Percentiles rank a stretch among this genome's conserved stretches.
Conservation (phyloP, 2,113 vertebrate genomes). For the Pteronura brasiliensis region DNA sequence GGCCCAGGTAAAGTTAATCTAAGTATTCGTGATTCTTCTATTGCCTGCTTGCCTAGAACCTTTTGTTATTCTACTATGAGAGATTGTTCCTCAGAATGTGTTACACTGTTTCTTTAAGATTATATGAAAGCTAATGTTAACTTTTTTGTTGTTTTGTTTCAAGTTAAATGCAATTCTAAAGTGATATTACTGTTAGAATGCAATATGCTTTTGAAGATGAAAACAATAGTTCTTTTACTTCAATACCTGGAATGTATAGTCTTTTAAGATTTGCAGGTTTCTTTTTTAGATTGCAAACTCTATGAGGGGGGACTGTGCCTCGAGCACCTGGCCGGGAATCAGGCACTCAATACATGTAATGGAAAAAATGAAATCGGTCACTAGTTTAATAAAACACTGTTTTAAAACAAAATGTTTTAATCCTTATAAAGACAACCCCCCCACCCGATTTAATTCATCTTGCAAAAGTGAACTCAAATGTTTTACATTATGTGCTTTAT, state of each 20-base stretch:
- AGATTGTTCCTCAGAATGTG: not conserved
- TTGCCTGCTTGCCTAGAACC: not conserved
- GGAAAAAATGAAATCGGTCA: not conserved
- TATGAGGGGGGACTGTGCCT: not conserved
- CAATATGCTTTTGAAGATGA: slow-evolving; percentile 15
- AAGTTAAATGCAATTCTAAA: not conserved
- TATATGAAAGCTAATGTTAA: not conserved
- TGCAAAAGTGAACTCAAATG: not conserved
- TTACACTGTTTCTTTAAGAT: not conserved
- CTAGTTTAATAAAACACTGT: not conserved
- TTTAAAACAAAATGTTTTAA: not conserved
- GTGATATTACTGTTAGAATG: not conserved
- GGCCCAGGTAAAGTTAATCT: not conserved
- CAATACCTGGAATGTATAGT: not conserved
- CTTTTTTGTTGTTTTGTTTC: not conserved
- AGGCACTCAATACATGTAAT: not conserved
- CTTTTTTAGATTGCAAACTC: not conserved
- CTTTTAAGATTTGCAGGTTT: not conserved
- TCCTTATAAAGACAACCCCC: not conserved
- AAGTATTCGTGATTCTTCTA: not conserved
- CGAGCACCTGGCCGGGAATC: not conserved
- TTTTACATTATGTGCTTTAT: not conserved
- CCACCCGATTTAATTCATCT: not conserved
- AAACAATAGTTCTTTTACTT: not conserved
- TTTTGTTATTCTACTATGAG: not conserved